These are phyloP conservation scores for Tryphoninae sp. DNA, from an alignment of 2,888 invertebrate genomes.

Conservation along the genomic window DNA sequence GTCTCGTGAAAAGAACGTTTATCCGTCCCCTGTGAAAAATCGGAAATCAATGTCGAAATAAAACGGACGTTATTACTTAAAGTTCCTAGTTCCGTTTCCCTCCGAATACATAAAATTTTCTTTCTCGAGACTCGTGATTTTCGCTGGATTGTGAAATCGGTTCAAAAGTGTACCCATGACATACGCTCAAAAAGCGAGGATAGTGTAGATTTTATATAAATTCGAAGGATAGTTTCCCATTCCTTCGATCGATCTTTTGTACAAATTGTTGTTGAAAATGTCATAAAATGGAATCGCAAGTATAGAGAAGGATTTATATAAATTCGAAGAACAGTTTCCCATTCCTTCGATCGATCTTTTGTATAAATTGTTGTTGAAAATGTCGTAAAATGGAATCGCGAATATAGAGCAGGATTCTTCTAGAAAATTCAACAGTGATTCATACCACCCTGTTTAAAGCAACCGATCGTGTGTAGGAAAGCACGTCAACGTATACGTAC, in stretches of 20 bases:
- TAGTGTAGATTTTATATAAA: neutral
- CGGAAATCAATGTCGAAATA: constrained; percentile 48
- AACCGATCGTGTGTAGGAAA: neutral
- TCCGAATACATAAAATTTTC: neutral
- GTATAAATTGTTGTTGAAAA: neutral
- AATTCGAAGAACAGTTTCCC: neutral
- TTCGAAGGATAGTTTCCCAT: neutral
- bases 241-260: constrained; percentile 10
- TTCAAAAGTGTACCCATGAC: constrained; percentile 11
- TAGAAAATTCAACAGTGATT: too few species aligned
- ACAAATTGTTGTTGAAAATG: neutral
- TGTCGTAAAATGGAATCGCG: too few species aligned
- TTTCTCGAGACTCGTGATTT: constrained; percentile 18
- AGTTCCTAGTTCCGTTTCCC: constrained; percentile 32
- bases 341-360: constrained; percentile 16
- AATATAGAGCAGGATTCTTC: too few species aligned
- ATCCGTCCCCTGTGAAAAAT: constrained; percentile 25
- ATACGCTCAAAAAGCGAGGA: constrained; percentile 10
- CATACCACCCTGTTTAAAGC: too few species aligned
- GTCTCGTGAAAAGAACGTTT: constrained; percentile 28
- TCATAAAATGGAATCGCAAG: too few species aligned
- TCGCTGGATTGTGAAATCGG: constrained; percentile 25
- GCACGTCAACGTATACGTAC: neutral
- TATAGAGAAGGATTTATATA: neutral
- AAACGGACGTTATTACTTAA: constrained; percentile 47